These are phyloP conservation scores for Xiphophorus birchmanni DNA, from an alignment of 2,797 vertebrate genomes.

Conservation along the genomic window DNA sequence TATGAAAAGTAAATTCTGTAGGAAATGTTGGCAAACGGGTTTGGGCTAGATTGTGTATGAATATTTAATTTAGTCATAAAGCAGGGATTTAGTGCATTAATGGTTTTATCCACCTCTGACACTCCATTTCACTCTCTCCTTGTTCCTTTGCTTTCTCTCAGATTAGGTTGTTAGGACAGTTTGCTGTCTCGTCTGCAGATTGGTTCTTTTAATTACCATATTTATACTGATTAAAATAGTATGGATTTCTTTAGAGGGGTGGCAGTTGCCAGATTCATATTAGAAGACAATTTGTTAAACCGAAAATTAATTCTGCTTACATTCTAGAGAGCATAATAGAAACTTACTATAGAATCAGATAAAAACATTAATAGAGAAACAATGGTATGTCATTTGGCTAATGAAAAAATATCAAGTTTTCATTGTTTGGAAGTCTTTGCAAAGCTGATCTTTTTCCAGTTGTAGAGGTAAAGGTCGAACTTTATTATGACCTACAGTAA, in stretches of 20 bases:
- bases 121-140: constrained; percentile 43
- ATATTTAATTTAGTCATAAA: constrained; percentile 84
- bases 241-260: constrained; percentile 40
- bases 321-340: constrained; percentile 44
- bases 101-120: constrained; percentile 65
- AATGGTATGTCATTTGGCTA: constrained; percentile 57
- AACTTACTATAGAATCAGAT: constrained; percentile 44
- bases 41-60: constrained; percentile 80
- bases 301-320: constrained; percentile 15
- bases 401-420: constrained; percentile 44
- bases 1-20: constrained; percentile 82
- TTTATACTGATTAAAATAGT: constrained; percentile 64
- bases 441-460: not conserved
- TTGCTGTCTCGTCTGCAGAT: constrained; percentile 51
- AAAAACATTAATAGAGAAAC: constrained; percentile 37
- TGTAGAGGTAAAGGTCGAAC: constrained; percentile 28
- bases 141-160: constrained; percentile 44
- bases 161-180: constrained; percentile 59
- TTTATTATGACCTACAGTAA: constrained; percentile 12
- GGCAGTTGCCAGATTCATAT: constrained; percentile 33
- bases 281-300: constrained; percentile 34
- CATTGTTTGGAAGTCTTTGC: constrained; percentile 7
- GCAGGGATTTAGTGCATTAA: constrained; percentile 76
- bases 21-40: constrained; percentile 81
- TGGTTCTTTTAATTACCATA: constrained; percentile 64